Percentiles rank a stretch among this genome's conserved stretches.
Evolutionary conservation across 37 sponge, comb jelly and placozoan genomes (phyloP).

Genomic region (Geodia barretti): DNA sequence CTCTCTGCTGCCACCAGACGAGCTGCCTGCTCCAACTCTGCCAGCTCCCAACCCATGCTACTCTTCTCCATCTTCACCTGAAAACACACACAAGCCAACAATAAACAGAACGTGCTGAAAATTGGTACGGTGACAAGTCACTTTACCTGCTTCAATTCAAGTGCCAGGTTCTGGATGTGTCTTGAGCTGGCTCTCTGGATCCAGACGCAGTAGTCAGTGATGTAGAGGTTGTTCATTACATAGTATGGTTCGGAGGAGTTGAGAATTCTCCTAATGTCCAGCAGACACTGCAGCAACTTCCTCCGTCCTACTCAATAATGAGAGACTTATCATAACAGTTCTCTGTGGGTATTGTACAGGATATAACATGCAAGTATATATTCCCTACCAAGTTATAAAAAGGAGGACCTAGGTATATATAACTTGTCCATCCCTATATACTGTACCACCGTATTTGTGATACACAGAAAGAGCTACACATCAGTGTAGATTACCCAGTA

Average conservation of each 20-base stretch:
- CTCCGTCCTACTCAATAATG: conserved; percentile 51
- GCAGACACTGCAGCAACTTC: conserved; percentile 81
- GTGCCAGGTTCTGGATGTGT: conserved; percentile 42
- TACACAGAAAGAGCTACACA: not conserved
- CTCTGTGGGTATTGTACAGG: not conserved
- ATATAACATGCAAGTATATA: not conserved
- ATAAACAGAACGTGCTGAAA: no score
- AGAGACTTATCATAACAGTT: not conserved
- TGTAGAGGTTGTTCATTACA: conserved; percentile 86
- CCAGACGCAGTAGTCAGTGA: conserved; percentile 96
- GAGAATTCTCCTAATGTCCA: conserved; percentile 53
- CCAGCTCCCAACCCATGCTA: conserved; percentile 68
- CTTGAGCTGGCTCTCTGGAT: conserved; percentile 68
- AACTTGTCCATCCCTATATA: not conserved
- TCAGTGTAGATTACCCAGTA: conserved; percentile 41
- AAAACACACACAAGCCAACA: not conserved
- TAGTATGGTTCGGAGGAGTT: conserved; percentile 74
- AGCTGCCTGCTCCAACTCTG: conserved; percentile 76
- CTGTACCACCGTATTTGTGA: not conserved
- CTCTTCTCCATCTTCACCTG: conserved; percentile 45
- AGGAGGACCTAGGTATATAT: not conserved
- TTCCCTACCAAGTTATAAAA: not conserved
- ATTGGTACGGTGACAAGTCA: no score
- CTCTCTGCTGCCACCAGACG: conserved; percentile 32
- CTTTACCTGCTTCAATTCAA: conserved; percentile 2